Evolutionary conservation across 92 coral and sea anemone genomes (phyloP).

Genomic region (Phenganax marumi): DNA sequence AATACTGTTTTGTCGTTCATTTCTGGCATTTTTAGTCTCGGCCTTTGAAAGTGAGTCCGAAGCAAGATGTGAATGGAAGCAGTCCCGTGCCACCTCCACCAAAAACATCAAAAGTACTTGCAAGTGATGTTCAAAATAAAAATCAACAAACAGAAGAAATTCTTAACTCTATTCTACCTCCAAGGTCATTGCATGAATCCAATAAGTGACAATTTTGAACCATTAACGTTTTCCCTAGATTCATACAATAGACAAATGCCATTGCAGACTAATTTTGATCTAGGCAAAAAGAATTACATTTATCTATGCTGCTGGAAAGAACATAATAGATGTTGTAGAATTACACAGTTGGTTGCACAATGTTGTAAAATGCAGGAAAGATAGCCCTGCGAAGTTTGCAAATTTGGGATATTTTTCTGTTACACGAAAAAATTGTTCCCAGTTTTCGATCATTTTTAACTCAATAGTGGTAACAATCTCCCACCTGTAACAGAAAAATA

Average conservation of each 20-base stretch:
- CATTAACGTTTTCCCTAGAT: background rate
- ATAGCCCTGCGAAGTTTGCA: no score
- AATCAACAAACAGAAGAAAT: conserved; percentile 98
- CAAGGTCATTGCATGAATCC: conserved; percentile 58
- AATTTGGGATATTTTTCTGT: no score
- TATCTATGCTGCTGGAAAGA: no score
- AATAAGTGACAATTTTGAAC: background rate
- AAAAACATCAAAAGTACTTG: conserved; percentile 78
- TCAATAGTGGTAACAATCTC: no score
- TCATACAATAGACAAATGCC: background rate
- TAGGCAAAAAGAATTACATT: background rate
- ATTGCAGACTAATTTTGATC: background rate
- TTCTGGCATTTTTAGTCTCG: conserved; percentile 68
- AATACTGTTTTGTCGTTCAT: background rate
- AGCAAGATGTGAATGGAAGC: conserved; percentile 68
- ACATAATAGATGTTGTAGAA: background rate
- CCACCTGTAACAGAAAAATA: no score
- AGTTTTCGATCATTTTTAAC: no score
- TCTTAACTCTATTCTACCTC: conserved; percentile 93
- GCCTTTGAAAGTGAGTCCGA: conserved; percentile 91
- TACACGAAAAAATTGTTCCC: no score
- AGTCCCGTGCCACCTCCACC: conserved; percentile 94
- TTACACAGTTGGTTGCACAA: background rate
- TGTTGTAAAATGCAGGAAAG: no score
- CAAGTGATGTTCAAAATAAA: conserved; percentile 83